These are phyloP conservation scores for Belgica antarctica DNA, from an alignment of 2,888 invertebrate species.

Conservation along the genomic window DNA sequence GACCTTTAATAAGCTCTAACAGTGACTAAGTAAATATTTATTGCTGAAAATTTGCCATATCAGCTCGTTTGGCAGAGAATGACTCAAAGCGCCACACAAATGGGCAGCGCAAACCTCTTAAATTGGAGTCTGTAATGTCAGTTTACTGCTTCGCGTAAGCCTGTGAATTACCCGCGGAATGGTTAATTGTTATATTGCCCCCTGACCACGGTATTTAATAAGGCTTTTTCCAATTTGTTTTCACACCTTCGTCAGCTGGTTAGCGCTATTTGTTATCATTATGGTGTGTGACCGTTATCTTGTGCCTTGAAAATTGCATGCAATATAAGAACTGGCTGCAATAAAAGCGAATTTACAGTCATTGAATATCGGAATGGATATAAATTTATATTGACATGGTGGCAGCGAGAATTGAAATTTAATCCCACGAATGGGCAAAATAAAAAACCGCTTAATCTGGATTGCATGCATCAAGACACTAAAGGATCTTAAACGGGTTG, in stretches of 20 bases:
- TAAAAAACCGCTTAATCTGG: too few relatives aligned
- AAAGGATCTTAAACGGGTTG: too few relatives aligned
- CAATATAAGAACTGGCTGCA: neutral
- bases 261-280: neutral
- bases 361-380: neutral
- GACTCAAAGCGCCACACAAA: too few relatives aligned
- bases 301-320: neutral
- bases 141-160: neutral
- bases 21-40: neutral
- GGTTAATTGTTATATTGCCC: neutral
- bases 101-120: too few relatives aligned
- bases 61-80: too few relatives aligned
- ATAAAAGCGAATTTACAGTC: neutral
- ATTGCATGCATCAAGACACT: too few relatives aligned
- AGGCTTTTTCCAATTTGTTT: neutral
- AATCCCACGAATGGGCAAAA: too few relatives aligned
- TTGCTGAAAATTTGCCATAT: neutral
- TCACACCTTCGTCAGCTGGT: constrained; percentile 13
- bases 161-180: neutral
- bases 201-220: neutral
- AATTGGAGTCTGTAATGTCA: too few relatives aligned
- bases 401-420: too few relatives aligned
- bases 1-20: neutral
- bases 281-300: neutral
- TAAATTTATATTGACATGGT: too few relatives aligned